A percentile compares a stretch with the other conserved stretches of the same genome.
phyloP scores from a whole-genome alignment of 2,113 vertebrate species.

The Aviceda subcristata region DNA sequence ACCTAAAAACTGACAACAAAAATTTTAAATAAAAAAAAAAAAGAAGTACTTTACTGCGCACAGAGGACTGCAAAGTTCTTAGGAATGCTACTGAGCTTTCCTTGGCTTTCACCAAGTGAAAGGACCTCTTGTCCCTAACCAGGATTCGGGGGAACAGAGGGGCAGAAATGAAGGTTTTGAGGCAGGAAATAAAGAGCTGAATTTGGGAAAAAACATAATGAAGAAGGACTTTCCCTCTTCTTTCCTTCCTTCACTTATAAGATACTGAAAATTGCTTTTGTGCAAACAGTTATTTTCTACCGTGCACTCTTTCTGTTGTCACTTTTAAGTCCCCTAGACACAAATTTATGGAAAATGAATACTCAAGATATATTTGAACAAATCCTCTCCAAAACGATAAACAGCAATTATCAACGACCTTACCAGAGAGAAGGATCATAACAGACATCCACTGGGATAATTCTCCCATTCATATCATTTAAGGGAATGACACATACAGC shows the following conservation, averaged over 20 bases:
- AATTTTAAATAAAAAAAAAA: not conserved
- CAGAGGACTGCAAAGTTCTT: not conserved
- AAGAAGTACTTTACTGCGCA: not conserved
- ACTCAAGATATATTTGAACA: not conserved
- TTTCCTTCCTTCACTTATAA: not conserved
- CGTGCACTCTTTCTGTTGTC: not conserved
- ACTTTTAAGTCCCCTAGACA: not conserved
- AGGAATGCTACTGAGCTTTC: not conserved
- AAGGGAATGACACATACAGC: not conserved
- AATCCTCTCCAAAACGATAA: not conserved
- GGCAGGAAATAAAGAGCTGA: not conserved
- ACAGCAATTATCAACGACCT: not conserved
- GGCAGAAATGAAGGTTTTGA: not conserved
- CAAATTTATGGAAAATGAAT: not conserved
- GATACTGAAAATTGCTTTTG: not conserved
- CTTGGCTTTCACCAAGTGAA: not conserved
- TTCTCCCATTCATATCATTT: not conserved
- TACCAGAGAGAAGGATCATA: not conserved
- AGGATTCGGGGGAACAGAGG: not conserved
- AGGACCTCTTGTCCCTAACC: not conserved
- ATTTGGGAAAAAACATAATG: not conserved
- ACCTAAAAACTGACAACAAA: not conserved
- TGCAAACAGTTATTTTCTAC: not conserved
- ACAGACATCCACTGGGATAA: not conserved
- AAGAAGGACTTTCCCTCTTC: not conserved